Evolutionary conservation across 2,888 invertebrate species (phyloP).

Genomic region (Tenodera sinensis): DNA sequence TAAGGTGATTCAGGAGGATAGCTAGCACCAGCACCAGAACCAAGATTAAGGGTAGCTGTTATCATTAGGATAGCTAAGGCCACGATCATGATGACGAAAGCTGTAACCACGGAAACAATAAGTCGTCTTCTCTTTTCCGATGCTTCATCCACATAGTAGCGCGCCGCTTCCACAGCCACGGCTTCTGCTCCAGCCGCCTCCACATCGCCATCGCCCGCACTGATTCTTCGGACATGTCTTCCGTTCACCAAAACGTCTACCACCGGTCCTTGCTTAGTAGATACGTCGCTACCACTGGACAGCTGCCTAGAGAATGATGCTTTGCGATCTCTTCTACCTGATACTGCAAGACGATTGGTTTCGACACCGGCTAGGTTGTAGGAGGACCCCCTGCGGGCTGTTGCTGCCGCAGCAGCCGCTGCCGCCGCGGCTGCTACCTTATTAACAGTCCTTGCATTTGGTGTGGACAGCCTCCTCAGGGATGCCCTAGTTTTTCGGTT

Average conservation of each 20-base stretch:
- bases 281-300: not conserved
- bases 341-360: not conserved
- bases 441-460: not conserved
- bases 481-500: not conserved
- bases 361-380: not conserved
- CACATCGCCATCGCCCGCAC: not conserved
- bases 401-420: not conserved
- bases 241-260: not conserved
- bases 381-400: not conserved
- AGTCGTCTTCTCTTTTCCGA: constrained; percentile 24
- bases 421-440: not conserved
- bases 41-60: constrained; percentile 23
- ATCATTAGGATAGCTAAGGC: constrained; percentile 29
- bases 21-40: not conserved
- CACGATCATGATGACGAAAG: constrained; percentile 24
- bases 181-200: not conserved
- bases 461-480: not conserved
- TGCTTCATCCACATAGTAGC: not conserved
- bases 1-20: not conserved
- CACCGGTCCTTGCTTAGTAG: not conserved
- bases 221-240: not conserved
- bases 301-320: not conserved
- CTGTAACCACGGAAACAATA: constrained; percentile 26
- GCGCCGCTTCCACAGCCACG: not conserved
- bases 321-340: not conserved